Evolutionary conservation across 1,140 invertebrate genomes (phyloP).

Genomic region (Apis cerana): DNA sequence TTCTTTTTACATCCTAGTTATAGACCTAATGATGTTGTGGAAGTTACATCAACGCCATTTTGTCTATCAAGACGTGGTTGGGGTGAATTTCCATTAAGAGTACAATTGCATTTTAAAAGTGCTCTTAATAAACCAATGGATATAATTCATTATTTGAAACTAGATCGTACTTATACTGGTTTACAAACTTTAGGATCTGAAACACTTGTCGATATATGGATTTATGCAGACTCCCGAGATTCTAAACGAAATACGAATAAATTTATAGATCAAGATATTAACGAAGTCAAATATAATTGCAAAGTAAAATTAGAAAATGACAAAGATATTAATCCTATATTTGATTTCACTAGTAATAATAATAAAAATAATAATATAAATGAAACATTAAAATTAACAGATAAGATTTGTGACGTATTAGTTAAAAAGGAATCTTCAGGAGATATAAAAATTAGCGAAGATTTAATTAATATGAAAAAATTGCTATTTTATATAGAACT

Average conservation of each 20-base stretch:
- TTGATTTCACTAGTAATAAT: not conserved
- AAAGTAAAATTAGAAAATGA: conserved; percentile 10
- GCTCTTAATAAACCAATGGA: conserved; percentile 89
- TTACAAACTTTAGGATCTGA: conserved; percentile 91
- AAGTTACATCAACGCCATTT: conserved; percentile 89
- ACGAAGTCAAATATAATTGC: not conserved
- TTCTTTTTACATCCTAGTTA: conserved; percentile 94
- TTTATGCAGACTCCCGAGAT: conserved; percentile 75
- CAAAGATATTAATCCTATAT: not conserved
- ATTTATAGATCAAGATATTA: not conserved
- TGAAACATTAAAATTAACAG: not conserved
- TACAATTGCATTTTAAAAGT: conserved; percentile 91
- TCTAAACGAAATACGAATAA: not conserved
- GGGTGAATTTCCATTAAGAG: conserved; percentile 93
- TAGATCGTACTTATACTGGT: conserved; percentile 93
- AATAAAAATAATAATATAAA: not conserved
- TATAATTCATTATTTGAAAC: conserved; percentile 90
- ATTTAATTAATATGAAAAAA: not conserved
- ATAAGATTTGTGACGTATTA: not conserved
- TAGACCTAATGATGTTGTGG: conserved; percentile 92
- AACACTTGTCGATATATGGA: conserved; percentile 87
- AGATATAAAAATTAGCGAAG: not conserved
- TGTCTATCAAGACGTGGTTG: conserved; percentile 92
- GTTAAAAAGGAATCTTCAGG: not conserved
- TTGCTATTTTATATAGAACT: conserved; percentile 22